Evolutionary conservation across 2,797 vertebrate species (phyloP).

Genomic region (Podargus strigoides): DNA sequence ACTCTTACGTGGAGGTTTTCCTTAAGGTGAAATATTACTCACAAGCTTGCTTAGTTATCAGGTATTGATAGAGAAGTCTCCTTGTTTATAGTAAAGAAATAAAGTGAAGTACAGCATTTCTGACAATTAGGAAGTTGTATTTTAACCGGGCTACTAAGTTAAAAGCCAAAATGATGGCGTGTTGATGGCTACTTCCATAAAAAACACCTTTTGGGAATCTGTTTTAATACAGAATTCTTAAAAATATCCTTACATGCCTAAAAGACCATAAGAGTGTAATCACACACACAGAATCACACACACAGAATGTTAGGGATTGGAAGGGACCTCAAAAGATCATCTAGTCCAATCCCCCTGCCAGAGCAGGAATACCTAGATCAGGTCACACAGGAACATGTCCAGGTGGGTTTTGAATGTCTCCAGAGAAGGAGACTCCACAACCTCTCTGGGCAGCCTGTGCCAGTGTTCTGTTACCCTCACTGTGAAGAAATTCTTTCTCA

Average conservation of each 20-base stretch:
- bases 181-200: neutral
- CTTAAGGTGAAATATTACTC: neutral
- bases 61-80: neutral
- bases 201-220: neutral
- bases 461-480: too few relatives aligned
- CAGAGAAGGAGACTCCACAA: too few relatives aligned
- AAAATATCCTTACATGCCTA: neutral
- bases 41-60: neutral
- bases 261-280: neutral
- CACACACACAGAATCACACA: too few relatives aligned
- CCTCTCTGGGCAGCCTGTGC: too few relatives aligned
- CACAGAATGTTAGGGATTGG: too few relatives aligned
- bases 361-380: too few relatives aligned
- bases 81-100: neutral
- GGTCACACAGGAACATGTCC: too few relatives aligned
- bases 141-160: neutral
- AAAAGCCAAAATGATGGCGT: neutral
- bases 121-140: neutral
- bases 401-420: too few relatives aligned
- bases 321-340: too few relatives aligned
- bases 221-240: neutral
- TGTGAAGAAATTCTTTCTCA: too few relatives aligned
- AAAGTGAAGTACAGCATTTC: neutral
- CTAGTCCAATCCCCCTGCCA: too few relatives aligned
- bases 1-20: neutral